phyloP scores from a whole-genome alignment of 2,888 invertebrate species.

The Pegoplata infirma region DNA sequence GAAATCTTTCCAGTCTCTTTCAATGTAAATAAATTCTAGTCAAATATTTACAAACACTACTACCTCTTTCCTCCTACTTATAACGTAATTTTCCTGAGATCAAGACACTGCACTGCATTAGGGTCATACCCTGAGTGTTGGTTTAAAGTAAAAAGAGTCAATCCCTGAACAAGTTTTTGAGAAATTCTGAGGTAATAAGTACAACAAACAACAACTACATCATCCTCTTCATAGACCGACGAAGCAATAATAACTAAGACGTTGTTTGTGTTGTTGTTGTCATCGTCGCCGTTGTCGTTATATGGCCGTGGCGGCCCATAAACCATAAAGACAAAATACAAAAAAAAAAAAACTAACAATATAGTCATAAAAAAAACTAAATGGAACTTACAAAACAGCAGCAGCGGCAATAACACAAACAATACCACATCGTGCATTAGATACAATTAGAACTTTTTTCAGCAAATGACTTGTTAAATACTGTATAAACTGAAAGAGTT shows the following conservation, averaged over 20 bases:
- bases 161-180: not conserved
- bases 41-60: too few relatives aligned
- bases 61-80: too few relatives aligned
- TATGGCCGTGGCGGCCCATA: conserved; percentile 48
- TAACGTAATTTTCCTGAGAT: too few relatives aligned
- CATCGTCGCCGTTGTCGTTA: conserved; percentile 30
- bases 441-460: conserved; percentile 55
- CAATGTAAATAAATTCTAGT: too few relatives aligned
- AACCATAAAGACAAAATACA: conserved; percentile 37
- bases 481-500: conserved; percentile 25
- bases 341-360: conserved; percentile 1
- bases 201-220: conserved; percentile 8
- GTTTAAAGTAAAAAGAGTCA: too few relatives aligned
- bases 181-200: conserved; percentile 19
- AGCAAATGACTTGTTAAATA: conserved; percentile 38
- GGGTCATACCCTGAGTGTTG: too few relatives aligned
- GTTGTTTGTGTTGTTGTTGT: conserved; percentile 22
- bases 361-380: conserved; percentile 42
- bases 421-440: conserved; percentile 40
- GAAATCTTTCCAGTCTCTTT: too few relatives aligned
- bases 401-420: conserved; percentile 1
- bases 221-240: conserved; percentile 31
- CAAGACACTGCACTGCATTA: too few relatives aligned
- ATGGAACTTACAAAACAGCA: conserved; percentile 25
- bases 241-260: conserved; percentile 26